These are phyloP conservation scores for Macrostomum lignano DNA, from an alignment of 1,140 invertebrate species.

Conservation along the genomic window DNA sequence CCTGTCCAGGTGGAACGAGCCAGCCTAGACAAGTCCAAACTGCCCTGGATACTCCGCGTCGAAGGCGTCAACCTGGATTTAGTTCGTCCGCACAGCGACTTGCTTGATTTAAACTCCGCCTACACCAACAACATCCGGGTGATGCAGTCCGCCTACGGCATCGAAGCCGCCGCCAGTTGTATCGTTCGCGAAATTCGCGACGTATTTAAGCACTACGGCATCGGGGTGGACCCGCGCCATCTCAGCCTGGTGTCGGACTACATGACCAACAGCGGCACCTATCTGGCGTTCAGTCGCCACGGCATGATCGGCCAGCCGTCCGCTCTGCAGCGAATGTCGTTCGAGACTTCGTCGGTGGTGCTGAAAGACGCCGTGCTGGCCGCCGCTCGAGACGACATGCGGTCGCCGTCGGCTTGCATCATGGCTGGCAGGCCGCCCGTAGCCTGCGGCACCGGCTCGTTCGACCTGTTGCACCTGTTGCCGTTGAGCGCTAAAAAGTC, in stretches of 20 bases:
- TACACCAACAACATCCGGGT: constrained; percentile 71
- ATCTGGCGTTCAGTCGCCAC: constrained; percentile 56
- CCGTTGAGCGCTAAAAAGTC: too few relatives aligned
- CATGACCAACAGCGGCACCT: constrained; percentile 75
- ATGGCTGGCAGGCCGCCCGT: too few relatives aligned
- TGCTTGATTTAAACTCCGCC: constrained; percentile 47
- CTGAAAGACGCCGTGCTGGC: constrained; percentile 48
- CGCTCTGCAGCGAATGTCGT: constrained; percentile 86
- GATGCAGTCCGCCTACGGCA: constrained; percentile 51
- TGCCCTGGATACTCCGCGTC: constrained; percentile 50
- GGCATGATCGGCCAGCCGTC: constrained; percentile 61
- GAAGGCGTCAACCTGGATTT: constrained; percentile 30
- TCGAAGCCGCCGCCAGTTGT: too few relatives aligned
- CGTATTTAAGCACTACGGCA: constrained; percentile 80
- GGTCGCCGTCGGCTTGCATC: too few relatives aligned
- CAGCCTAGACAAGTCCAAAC: too few relatives aligned
- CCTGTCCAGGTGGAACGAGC: too few relatives aligned
- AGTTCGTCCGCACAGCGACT: constrained; percentile 51
- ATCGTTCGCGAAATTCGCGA: constrained; percentile 54
- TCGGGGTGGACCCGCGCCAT: constrained; percentile 69
- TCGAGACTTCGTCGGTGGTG: constrained; percentile 65
- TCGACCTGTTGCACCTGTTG: too few relatives aligned
- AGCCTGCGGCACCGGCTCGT: too few relatives aligned
- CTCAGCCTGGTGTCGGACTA: constrained; percentile 72
- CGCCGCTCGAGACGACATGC: too few relatives aligned